A percentile compares a stretch with the other conserved stretches of the same genome.
Conservation (phyloP, 2,888 invertebrate genomes). For the Agriotes lineatus region DNA sequence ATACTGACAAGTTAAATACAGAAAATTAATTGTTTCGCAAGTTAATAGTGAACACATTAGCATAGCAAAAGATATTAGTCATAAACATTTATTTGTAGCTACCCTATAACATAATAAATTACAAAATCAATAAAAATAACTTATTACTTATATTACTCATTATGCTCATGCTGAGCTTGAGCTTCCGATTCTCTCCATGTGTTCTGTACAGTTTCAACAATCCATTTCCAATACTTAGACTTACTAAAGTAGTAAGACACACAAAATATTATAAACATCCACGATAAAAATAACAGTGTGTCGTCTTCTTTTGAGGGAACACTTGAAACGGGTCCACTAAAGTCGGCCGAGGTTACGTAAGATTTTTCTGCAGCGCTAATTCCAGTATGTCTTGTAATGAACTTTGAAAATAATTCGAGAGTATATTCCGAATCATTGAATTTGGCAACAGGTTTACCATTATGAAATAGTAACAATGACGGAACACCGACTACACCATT, state of each 20-base stretch:
- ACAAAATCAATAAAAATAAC: no score
- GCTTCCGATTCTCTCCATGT: constrained; percentile 92
- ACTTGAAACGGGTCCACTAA: constrained; percentile 84
- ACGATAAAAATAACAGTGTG: constrained; percentile 84
- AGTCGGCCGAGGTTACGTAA: constrained; percentile 81
- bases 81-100: no score
- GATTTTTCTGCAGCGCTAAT: constrained; percentile 73
- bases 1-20: no score
- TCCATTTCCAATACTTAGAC: constrained; percentile 82
- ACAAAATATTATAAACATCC: constrained; percentile 85
- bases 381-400: constrained; percentile 82
- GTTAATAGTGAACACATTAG: no score
- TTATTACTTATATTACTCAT: no score
- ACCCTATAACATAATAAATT: no score
- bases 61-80: no score
- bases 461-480: constrained; percentile 89
- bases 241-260: constrained; percentile 81
- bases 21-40: no score
- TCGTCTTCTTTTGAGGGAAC: constrained; percentile 83
- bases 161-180: constrained; percentile 78
- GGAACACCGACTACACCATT: constrained; percentile 94
- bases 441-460: constrained; percentile 86
- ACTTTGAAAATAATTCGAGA: constrained; percentile 82
- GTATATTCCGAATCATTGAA: constrained; percentile 87
- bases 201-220: constrained; percentile 86